Evolutionary conservation across 2,888 invertebrate species (phyloP), one percentile per base, ranked within the genome.

Genomic region (Hyles lineata): DNA sequence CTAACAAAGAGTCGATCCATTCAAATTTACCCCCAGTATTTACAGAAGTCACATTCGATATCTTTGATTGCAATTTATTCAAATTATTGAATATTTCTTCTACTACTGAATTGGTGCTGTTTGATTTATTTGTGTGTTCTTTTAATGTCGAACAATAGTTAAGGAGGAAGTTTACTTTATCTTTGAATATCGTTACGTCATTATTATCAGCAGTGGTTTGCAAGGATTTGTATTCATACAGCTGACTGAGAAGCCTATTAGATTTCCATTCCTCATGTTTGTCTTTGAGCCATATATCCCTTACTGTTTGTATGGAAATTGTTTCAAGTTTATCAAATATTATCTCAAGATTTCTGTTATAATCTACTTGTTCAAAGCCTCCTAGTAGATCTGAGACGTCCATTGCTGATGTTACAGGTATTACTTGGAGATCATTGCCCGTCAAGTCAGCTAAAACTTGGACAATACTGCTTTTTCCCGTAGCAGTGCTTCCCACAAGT

Each of bases 371-470:
- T 95, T 99, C 99, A 91, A 99, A 99, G 76, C 99, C 98, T 71
- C 99, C 99, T 1, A 99, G 95, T 71, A 99, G 96, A 87, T 99
- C 99, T 0, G 97, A 98, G 0, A 99, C 98, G 85, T 99, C 99
- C 97, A 98, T 99, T 55, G 98, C 97, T 50, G 98, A 97, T 82
- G 98, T 98, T 71, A 99, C 97, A 17, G 97, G 96, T 74, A 99
- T 92, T 0, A 97, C 96, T 80, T 96, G 96, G 63, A 99, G 93
- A 74, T 96, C 95, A 79, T 96, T 96, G 1, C 98, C 98, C 0
- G 96, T 95, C 72, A 99, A 88, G 81, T 96, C 95, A 0, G 99
- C 97, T 74, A 98, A 89, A 69, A 97, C 95, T 86, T 97, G 96
- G 32, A 98, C 96, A 8, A 97, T 88, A 81, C 96, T 96, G 73